These are phyloP conservation scores for Dioctria linearis DNA, from an alignment of 2,888 invertebrate species.

Conservation along the genomic window DNA sequence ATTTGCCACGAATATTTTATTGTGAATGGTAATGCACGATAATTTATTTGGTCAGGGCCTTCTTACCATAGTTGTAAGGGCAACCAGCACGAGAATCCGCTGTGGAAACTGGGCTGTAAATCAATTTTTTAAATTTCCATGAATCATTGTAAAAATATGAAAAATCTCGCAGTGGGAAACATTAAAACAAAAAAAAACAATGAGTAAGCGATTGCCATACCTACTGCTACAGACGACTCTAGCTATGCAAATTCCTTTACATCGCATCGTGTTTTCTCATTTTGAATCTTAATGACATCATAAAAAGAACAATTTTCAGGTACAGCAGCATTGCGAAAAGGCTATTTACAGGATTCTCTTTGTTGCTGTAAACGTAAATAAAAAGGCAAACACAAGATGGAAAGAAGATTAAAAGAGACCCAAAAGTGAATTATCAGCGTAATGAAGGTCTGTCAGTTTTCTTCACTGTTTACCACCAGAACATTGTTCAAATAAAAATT, in stretches of 20 bases:
- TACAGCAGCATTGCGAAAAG: not conserved
- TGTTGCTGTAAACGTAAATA: not conserved
- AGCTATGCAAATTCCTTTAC: not conserved
- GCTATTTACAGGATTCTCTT: not conserved
- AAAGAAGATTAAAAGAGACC: not conserved
- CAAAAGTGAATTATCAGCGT: not conserved
- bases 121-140: slow-evolving; percentile 44
- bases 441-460: no score
- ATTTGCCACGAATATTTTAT: slow-evolving; percentile 52
- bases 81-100: slow-evolving; percentile 12
- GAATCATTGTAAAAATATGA: slow-evolving; percentile 26
- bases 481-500: no score
- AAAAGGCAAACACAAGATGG: not conserved
- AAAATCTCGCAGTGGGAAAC: not conserved
- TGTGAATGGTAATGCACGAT: slow-evolving; percentile 45
- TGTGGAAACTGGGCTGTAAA: slow-evolving; percentile 14
- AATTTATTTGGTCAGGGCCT: slow-evolving; percentile 37
- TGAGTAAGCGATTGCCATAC: not conserved
- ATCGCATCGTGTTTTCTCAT: not conserved
- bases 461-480: no score
- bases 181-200: not conserved
- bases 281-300: not conserved
- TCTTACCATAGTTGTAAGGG: slow-evolving; percentile 3
- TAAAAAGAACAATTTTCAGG: not conserved
- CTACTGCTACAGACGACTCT: not conserved